Evolutionary conservation across 2,113 vertebrate genomes (phyloP).

Genomic region (Brevimyrus niger): DNA sequence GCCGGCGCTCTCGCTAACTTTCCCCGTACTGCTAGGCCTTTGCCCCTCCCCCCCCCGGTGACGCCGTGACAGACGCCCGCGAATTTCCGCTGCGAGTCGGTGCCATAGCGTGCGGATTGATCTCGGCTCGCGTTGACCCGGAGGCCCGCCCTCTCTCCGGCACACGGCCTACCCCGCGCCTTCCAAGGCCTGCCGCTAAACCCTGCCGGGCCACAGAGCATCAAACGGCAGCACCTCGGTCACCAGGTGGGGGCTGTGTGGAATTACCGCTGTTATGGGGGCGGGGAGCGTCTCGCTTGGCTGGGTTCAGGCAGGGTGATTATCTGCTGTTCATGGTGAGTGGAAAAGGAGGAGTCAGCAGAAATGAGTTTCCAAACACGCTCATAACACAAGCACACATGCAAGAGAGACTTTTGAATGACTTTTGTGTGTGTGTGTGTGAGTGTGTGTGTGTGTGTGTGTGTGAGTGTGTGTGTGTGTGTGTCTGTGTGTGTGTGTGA

Average conservation of each 20-base stretch:
- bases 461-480: no score
- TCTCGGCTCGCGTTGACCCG: background rate
- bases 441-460: background rate
- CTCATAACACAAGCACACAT: background rate
- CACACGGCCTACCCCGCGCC: background rate
- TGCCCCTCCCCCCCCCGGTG: background rate
- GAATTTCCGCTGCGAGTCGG: background rate
- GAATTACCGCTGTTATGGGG: background rate
- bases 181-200: background rate
- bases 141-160: background rate
- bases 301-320: background rate
- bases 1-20: background rate
- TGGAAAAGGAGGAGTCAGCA: background rate
- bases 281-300: background rate
- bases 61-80: background rate
- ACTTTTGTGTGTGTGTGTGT: background rate
- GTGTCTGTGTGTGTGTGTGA: no score
- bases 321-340: background rate
- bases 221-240: background rate
- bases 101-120: background rate
- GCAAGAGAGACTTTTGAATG: background rate
- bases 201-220: background rate
- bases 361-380: background rate
- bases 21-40: background rate
- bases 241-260: background rate